Conservation (phyloP, 2,113 vertebrate genomes). For the Eurystomus gularis region DNA sequence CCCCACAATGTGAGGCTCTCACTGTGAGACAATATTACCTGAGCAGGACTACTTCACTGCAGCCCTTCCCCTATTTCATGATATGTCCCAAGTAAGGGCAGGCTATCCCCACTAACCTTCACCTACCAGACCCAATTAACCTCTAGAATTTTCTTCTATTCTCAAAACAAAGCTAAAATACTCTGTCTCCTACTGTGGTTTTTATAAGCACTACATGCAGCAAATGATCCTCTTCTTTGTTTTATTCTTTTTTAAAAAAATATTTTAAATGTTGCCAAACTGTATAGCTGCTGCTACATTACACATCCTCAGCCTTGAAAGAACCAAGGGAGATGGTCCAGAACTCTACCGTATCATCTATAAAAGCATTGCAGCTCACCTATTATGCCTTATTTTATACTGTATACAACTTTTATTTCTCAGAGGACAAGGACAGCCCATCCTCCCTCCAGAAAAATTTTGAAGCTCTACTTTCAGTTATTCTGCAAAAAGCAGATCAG, state of each 20-base stretch:
- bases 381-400: background rate
- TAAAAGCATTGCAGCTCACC: background rate
- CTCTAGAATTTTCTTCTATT: background rate
- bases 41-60: background rate
- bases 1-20: background rate
- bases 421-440: background rate
- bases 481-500: background rate
- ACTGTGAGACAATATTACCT: background rate
- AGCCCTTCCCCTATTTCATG: background rate
- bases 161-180: background rate
- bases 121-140: background rate
- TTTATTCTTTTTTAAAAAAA: background rate
- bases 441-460: background rate
- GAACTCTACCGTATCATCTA: background rate
- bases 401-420: background rate
- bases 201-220: background rate
- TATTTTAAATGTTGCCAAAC: background rate
- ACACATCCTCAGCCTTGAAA: background rate
- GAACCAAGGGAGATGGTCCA: background rate
- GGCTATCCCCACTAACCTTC: background rate
- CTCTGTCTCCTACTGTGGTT: background rate
- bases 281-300: background rate
- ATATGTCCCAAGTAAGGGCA: background rate
- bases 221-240: rapidly evolving
- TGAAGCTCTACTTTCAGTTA: background rate